phyloP scores from a whole-genome alignment of 1,140 invertebrate species.

The Caerostris darwini region DNA sequence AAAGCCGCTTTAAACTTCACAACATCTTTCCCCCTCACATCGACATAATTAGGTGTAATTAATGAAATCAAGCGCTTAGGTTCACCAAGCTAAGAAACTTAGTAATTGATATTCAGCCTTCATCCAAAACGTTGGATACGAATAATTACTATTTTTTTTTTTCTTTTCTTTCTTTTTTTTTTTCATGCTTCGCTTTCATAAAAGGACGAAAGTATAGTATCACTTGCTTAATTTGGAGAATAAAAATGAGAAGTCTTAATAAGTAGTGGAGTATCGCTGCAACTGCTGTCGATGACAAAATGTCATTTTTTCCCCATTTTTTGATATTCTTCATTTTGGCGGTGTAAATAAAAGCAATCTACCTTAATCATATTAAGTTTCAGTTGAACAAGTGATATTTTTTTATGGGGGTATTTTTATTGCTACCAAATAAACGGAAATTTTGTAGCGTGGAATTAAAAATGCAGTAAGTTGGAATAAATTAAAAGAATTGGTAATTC shows the following conservation, averaged over 20 bases:
- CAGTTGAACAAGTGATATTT: slow-evolving; percentile 9
- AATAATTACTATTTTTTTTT: slow-evolving; percentile 58
- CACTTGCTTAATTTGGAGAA: slow-evolving; percentile 62
- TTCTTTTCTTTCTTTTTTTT: neutral
- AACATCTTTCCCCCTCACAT: slow-evolving; percentile 33
- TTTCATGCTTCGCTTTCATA: neutral
- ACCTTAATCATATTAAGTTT: slow-evolving; percentile 42
- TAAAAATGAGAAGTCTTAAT: slow-evolving; percentile 54
- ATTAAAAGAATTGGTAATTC: too few species aligned
- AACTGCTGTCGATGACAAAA: slow-evolving; percentile 69
- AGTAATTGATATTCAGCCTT: slow-evolving; percentile 71
- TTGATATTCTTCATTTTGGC: slow-evolving; percentile 38
- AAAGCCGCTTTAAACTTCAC: slow-evolving; percentile 58
- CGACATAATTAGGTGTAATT: slow-evolving; percentile 76
- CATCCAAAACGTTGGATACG: slow-evolving; percentile 72
- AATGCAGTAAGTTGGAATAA: neutral
- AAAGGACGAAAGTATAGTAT: slow-evolving; percentile 51
- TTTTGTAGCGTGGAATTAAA: neutral
- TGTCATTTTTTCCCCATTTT: slow-evolving; percentile 63
- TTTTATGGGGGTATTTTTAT: slow-evolving; percentile 21
- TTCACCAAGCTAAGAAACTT: slow-evolving; percentile 69
- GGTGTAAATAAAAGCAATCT: slow-evolving; percentile 49
- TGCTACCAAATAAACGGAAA: neutral
- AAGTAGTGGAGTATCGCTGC: slow-evolving; percentile 50
- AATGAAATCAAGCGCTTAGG: slow-evolving; percentile 76